Percentiles rank a stretch among this genome's conserved stretches.
Evolutionary conservation across 2,888 invertebrate genomes (phyloP).

Genomic region (Colostygia pectinataria): DNA sequence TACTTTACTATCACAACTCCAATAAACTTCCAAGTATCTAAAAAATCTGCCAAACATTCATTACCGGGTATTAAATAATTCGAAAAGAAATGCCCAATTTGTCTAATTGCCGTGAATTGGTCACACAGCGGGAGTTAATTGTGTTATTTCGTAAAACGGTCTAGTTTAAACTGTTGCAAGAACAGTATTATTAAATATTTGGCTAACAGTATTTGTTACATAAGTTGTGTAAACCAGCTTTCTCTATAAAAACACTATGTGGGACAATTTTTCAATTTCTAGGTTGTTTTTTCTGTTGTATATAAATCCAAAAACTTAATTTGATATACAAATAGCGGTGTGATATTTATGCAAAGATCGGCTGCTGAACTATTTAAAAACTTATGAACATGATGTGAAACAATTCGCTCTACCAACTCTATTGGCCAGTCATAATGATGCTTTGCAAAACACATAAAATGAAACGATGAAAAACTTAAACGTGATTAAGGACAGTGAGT

Average conservation of each 20-base stretch:
- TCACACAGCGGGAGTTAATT: conserved; percentile 38
- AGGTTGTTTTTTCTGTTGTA: neutral
- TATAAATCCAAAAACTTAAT: no score
- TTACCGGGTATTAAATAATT: conserved; percentile 20
- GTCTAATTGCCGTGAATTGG: conserved; percentile 39
- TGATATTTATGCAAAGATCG: no score
- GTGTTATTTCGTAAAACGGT: conserved; percentile 42
- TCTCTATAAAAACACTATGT: conserved; percentile 3
- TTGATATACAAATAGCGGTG: no score
- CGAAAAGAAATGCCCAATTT: conserved; percentile 34
- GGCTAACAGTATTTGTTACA: conserved; percentile 9
- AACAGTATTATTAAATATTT: conserved; percentile 26
- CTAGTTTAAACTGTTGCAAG: conserved; percentile 40
- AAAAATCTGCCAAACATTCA: conserved; percentile 26
- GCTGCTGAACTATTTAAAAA: no score
- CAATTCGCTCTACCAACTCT: no score
- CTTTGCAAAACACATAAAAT: conserved; percentile 15
- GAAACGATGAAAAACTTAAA: conserved; percentile 33
- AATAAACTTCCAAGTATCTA: conserved; percentile 17
- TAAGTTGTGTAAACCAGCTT: conserved; percentile 7
- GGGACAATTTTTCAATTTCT: neutral
- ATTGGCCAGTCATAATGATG: conserved; percentile 23
- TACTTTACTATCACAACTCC: neutral
- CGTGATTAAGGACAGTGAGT: conserved; percentile 50
- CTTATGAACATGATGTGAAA: no score